Conservation (phyloP, 2,797 vertebrate species). For the Acanthurus tractus region DNA sequence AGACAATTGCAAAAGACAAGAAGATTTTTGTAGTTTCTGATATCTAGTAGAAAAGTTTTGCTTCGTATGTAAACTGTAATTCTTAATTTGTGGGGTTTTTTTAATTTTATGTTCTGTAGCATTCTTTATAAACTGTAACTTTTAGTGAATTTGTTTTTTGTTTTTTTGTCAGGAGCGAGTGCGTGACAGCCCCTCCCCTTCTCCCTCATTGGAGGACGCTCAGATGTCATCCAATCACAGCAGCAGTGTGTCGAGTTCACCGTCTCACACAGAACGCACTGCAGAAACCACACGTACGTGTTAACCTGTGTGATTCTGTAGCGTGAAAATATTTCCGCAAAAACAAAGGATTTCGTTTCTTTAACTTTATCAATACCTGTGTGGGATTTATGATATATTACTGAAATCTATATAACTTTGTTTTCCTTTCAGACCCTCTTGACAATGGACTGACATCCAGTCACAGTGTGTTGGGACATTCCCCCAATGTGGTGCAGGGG, state of each 20-base stretch:
- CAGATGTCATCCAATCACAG: slow-evolving; percentile 95
- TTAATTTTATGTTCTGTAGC: no score
- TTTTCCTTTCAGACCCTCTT: slow-evolving; percentile 86
- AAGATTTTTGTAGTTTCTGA: background rate
- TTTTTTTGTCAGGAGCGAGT: slow-evolving; percentile 89
- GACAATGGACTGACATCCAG: slow-evolving; percentile 92
- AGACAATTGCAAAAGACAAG: background rate
- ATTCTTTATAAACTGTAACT: no score
- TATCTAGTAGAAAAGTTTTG: no score
- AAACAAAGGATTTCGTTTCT: background rate
- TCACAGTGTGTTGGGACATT: slow-evolving; percentile 93
- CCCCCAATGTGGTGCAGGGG: slow-evolving; percentile 90
- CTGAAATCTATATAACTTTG: background rate
- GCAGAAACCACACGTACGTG: slow-evolving; percentile 73
- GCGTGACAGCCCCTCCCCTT: slow-evolving; percentile 94
- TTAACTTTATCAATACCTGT: background rate
- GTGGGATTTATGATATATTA: background rate
- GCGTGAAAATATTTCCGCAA: no score
- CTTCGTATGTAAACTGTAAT: no score
- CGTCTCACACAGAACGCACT: slow-evolving; percentile 90
- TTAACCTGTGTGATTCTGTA: background rate
- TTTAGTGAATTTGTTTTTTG: no score
- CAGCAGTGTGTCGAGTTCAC: slow-evolving; percentile 97
- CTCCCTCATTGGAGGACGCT: slow-evolving; percentile 94
- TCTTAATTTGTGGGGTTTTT: no score